Evolutionary conservation across 2,888 invertebrate genomes (phyloP).

Genomic region (Dermolepida albohirtum): DNA sequence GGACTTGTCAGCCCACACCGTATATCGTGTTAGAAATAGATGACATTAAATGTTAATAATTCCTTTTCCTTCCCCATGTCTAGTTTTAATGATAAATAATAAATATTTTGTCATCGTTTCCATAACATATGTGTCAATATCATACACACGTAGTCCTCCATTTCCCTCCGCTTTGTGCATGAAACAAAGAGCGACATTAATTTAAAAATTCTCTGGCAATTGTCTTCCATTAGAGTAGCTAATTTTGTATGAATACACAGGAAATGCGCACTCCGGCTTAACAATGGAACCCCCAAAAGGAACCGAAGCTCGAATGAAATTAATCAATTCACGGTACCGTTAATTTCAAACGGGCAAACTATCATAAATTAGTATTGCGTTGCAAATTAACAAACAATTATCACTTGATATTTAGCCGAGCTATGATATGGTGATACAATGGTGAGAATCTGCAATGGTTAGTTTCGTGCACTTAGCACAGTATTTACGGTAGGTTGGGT

Average conservation of each 20-base stretch:
- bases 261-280: not conserved
- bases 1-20: too few species aligned
- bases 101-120: too few species aligned
- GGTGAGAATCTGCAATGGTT: conserved; percentile 36
- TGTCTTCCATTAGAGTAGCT: too few species aligned
- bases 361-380: conserved; percentile 38
- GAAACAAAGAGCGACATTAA: too few species aligned
- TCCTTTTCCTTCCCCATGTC: too few species aligned
- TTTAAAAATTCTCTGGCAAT: too few species aligned
- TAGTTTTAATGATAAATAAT: too few species aligned
- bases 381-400: conserved; percentile 45
- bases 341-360: conserved; percentile 32
- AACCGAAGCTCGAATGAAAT: conserved; percentile 15
- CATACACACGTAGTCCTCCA: too few species aligned
- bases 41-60: too few species aligned
- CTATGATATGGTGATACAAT: conserved; percentile 8
- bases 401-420: conserved; percentile 41
- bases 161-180: too few species aligned
- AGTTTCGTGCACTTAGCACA: conserved; percentile 40
- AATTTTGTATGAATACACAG: not conserved
- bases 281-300: not conserved
- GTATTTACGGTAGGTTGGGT: conserved; percentile 38
- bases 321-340: conserved; percentile 41
- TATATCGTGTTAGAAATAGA: too few species aligned
- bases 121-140: too few species aligned